These are phyloP conservation scores for Phrynocephalus versicolor DNA, from an alignment of 2,113 vertebrate genomes.

Conservation along the genomic window DNA sequence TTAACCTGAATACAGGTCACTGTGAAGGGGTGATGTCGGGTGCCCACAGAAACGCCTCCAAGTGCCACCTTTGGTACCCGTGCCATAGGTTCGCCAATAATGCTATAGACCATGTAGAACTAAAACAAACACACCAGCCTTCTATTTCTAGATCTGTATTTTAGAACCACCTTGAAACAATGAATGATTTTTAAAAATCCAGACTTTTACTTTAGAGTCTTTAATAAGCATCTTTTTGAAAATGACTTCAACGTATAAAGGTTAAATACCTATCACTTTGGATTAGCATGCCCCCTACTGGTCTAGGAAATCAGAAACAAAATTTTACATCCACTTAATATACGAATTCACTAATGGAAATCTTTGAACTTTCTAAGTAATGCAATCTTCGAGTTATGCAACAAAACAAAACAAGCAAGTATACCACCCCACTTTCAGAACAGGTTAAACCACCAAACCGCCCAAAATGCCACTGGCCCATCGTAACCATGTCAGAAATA, in stretches of 20 bases:
- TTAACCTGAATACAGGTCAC: too few species aligned
- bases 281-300: constrained; percentile 63
- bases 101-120: neutral
- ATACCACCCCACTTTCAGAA: neutral
- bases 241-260: neutral
- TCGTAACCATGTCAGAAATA: too few species aligned
- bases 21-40: too few species aligned
- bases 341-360: neutral
- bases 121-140: neutral
- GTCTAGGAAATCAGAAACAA: constrained; percentile 28
- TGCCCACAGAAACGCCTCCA: too few species aligned
- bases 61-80: too few species aligned
- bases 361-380: neutral
- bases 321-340: neutral
- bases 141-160: neutral
- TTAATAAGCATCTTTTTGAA: neutral
- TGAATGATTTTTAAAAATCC: neutral
- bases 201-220: neutral
- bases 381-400: neutral
- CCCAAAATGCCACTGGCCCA: too few species aligned
- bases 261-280: constrained; percentile 7
- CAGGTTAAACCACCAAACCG: neutral
- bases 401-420: neutral
- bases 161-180: neutral
- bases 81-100: too few species aligned